A percentile compares a stretch with the other conserved stretches of the same genome.
Conservation (phyloP, 2,113 vertebrate genomes). For the Amphiprion ocellaris region DNA sequence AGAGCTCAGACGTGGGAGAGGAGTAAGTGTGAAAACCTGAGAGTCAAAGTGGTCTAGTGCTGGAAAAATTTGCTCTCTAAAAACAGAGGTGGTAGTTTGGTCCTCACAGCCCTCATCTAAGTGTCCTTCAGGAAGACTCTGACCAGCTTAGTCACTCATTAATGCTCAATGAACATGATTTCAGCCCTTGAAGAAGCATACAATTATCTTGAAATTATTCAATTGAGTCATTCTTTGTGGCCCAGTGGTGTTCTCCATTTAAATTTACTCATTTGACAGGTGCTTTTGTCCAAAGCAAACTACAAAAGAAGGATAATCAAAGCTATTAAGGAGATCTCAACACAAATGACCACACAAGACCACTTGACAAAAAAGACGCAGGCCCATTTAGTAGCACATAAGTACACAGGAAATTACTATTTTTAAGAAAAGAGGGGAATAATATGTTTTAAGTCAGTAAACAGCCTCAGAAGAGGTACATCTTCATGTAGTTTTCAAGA, state of each 20-base stretch:
- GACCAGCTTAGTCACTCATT: background rate
- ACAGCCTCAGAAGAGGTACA: too few species aligned
- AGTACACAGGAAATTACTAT: too few species aligned
- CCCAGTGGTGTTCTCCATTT: background rate
- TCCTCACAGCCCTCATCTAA: background rate
- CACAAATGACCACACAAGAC: background rate
- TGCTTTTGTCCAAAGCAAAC: background rate
- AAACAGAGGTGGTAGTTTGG: conserved; percentile 30
- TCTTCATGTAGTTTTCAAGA: too few species aligned
- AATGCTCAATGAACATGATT: conserved; percentile 1
- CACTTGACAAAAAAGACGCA: too few species aligned
- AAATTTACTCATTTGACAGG: background rate
- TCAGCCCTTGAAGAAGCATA: background rate
- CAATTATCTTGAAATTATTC: background rate
- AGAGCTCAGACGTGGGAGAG: background rate
- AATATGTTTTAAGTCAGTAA: background rate
- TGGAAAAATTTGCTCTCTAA: background rate
- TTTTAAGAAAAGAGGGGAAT: background rate
- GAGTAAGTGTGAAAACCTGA: conserved; percentile 13
- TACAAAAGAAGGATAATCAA: background rate
- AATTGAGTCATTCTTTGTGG: background rate
- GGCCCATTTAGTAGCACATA: too few species aligned
- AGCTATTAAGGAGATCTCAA: background rate
- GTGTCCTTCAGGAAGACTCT: conserved; percentile 22
- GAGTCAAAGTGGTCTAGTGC: background rate